Evolutionary conservation across 2,888 invertebrate genomes (phyloP).

Genomic region (Herminia tarsipennalis): DNA sequence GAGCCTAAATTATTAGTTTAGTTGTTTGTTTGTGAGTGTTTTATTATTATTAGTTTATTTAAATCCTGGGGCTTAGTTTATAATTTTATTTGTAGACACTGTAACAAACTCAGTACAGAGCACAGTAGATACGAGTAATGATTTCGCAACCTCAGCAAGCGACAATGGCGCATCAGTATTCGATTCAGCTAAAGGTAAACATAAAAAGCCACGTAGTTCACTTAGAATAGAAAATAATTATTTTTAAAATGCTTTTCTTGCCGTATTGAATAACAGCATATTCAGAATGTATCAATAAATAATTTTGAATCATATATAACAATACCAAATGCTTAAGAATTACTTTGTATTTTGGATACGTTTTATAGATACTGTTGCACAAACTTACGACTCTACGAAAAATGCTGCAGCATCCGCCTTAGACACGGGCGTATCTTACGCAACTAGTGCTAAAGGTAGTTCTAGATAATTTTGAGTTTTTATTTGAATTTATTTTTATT

Average conservation of each 20-base stretch:
- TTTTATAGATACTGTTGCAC: constrained; percentile 55
- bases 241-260: too few relatives aligned
- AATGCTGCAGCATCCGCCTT: constrained; percentile 40
- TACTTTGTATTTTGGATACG: not conserved
- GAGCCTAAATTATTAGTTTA: too few relatives aligned
- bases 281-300: too few relatives aligned
- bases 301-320: too few relatives aligned
- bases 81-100: constrained; percentile 4
- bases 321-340: too few relatives aligned
- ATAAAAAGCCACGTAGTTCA: too few relatives aligned
- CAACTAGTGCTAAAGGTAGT: constrained; percentile 59
- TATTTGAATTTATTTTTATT: not conserved
- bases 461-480: not conserved
- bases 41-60: too few relatives aligned
- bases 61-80: too few relatives aligned
- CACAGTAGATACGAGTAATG: constrained; percentile 62
- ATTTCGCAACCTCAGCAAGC: constrained; percentile 48
- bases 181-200: constrained; percentile 55
- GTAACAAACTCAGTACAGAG: constrained; percentile 14
- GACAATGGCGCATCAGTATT: constrained; percentile 51
- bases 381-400: constrained; percentile 49
- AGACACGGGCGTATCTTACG: constrained; percentile 57
- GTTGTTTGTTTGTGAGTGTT: too few relatives aligned
- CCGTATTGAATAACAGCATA: too few relatives aligned
- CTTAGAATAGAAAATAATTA: too few relatives aligned